Percentiles rank a stretch among this genome's conserved stretches.
Evolutionary conservation across 1,140 invertebrate species (phyloP).

Genomic region (Pantala flavescens): DNA sequence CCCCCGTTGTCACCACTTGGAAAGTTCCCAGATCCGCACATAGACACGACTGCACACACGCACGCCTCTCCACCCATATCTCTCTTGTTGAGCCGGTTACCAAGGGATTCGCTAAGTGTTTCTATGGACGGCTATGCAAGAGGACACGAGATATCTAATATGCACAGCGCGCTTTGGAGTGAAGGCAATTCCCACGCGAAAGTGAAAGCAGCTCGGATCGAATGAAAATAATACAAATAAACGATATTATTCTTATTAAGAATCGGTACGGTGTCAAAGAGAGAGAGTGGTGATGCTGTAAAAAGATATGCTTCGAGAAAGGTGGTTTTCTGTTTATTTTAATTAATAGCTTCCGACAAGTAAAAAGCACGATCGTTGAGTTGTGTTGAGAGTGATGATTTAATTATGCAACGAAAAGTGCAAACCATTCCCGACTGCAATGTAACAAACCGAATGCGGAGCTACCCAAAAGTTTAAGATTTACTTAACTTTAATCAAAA

Average conservation of each 20-base stretch:
- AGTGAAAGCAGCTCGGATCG: background rate
- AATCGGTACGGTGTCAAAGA: too few species aligned
- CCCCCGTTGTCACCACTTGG: constrained; percentile 1
- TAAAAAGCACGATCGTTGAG: too few species aligned
- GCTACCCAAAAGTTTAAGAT: too few species aligned
- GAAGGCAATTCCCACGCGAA: background rate
- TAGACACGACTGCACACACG: background rate
- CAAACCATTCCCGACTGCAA: too few species aligned
- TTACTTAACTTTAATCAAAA: too few species aligned
- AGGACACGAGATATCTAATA: background rate
- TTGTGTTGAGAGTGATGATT: too few species aligned
- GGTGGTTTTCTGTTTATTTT: too few species aligned
- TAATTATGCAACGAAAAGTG: too few species aligned
- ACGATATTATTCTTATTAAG: background rate
- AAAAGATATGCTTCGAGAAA: too few species aligned
- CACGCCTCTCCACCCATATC: background rate
- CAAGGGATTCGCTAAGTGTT: background rate
- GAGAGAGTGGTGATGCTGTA: too few species aligned
- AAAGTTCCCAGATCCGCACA: background rate
- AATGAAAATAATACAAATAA: background rate
- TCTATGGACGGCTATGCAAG: background rate
- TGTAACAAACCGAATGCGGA: too few species aligned
- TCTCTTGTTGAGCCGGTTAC: background rate
- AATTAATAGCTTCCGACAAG: too few species aligned
- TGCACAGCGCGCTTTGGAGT: background rate